Conservation (phyloP, 1,140 invertebrate species). For the Eubasilissa regina region DNA sequence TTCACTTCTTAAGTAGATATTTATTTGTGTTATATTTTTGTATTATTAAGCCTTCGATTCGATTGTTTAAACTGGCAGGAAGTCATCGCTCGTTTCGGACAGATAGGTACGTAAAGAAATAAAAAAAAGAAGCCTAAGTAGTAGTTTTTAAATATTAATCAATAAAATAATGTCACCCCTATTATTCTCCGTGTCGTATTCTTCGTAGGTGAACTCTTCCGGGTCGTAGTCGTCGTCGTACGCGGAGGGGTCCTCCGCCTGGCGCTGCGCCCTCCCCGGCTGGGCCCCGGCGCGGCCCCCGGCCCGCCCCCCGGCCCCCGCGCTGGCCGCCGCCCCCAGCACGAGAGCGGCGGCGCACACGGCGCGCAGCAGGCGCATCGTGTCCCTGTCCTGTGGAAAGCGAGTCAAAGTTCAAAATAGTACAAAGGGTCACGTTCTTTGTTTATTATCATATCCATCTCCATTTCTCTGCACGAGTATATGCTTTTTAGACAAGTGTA, state of each 20-base stretch:
- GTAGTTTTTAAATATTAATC: background rate
- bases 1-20: background rate
- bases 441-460: too few relatives aligned
- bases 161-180: background rate
- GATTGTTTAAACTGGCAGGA: too few relatives aligned
- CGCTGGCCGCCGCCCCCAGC: background rate
- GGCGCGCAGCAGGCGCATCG: slow-evolving; percentile 2
- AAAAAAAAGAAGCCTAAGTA: too few relatives aligned
- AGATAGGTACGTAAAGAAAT: too few relatives aligned
- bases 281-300: background rate
- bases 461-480: too few relatives aligned
- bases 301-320: background rate
- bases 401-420: background rate
- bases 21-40: background rate
- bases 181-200: slow-evolving; percentile 53
- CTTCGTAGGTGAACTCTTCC: slow-evolving; percentile 60
- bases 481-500: too few relatives aligned
- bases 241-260: slow-evolving; percentile 15
- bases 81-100: too few relatives aligned
- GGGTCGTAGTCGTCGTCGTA: slow-evolving; percentile 46
- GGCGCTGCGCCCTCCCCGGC: slow-evolving; percentile 15
- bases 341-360: slow-evolving; percentile 15
- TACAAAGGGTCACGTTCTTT: too few relatives aligned
- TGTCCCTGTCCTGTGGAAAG: background rate
- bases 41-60: too few relatives aligned